Percentiles rank a stretch among this genome's conserved stretches.
phyloP scores from a whole-genome alignment of 1,140 invertebrate species.

The Trichoplusia ni region DNA sequence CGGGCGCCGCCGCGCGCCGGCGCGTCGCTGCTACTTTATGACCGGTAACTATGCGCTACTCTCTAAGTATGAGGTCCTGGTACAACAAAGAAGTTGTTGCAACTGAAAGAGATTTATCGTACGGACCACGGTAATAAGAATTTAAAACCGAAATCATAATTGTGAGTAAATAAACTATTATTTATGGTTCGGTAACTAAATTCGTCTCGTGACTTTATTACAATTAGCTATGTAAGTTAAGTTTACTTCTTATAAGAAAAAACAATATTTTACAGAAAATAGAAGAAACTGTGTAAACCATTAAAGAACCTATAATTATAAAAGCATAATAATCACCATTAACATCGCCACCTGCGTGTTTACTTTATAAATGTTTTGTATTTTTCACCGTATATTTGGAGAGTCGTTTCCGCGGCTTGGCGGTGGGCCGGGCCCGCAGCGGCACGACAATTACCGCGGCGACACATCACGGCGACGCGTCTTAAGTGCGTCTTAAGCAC shows the following conservation, averaged over 20 bases:
- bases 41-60: slow-evolving; percentile 15
- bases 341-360: too few species aligned
- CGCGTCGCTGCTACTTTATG: slow-evolving; percentile 24
- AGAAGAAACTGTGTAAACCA: too few species aligned
- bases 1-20: slow-evolving; percentile 28
- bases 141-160: not conserved
- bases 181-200: too few species aligned
- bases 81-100: not conserved
- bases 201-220: too few species aligned
- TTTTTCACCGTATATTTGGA: not conserved
- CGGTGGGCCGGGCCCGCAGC: slow-evolving; percentile 7
- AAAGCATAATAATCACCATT: too few species aligned
- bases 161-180: too few species aligned
- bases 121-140: not conserved
- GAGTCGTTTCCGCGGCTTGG: not conserved
- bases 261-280: too few species aligned
- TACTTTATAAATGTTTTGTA: too few species aligned
- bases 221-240: too few species aligned
- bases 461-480: slow-evolving; percentile 37
- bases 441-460: slow-evolving; percentile 19
- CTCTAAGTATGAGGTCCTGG: slow-evolving; percentile 4
- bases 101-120: slow-evolving; percentile 1
- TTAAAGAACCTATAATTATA: too few species aligned
- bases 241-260: too few species aligned
- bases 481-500: slow-evolving; percentile 44